Base-by-base conservation (phyloP, 2,888 invertebrate species). In the Tortrix viridana region DNA sequence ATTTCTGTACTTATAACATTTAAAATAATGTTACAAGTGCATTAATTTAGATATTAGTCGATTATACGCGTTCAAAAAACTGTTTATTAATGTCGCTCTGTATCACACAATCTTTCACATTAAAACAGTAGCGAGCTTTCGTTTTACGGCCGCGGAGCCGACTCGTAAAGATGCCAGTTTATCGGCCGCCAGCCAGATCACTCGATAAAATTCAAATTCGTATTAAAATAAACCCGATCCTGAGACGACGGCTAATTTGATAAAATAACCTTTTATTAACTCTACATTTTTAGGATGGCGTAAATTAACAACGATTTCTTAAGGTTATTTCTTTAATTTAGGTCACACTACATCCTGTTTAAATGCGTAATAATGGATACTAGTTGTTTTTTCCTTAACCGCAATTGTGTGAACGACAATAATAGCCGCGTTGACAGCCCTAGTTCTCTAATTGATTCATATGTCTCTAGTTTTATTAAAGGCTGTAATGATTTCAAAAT, bases 41-140 rank as follows among this genome's bases (percentile, higher is more conserved):
- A 26, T 26, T 9, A 26, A 26, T 7, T 12, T 12, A 32, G 32
- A 32, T 32, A 32, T 32, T 12, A 44, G 19, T 19, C 9, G 5
- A 16, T 44, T 18, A 19, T 7, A 18, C 9, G 18, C 9, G 16
- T 19, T 6, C 19, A 19, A 44, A 44, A n/a, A 44, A 43, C 43
- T 19, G 44, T 55, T 19, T 55, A 18, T 43, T 54, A 55, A 44
- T 44, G 54, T 55, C 54, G 52, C 20, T 16, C 48, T 41, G 47
- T 67, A 69, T 67, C 67, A 65, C 61, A 52, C 61, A 65, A 67
- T 67, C 69, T 63, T 63, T 50, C 46, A 62, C 67, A 66, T 72
- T 69, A 67, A 53, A 76, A 79, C 78, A 76, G 79, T 79, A 81
- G 81, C 75, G 68, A 68, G 75, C 77, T 74, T 77, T 74, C 69